Conservation (phyloP, 2,113 vertebrate species). For the Plotosus lineatus region DNA sequence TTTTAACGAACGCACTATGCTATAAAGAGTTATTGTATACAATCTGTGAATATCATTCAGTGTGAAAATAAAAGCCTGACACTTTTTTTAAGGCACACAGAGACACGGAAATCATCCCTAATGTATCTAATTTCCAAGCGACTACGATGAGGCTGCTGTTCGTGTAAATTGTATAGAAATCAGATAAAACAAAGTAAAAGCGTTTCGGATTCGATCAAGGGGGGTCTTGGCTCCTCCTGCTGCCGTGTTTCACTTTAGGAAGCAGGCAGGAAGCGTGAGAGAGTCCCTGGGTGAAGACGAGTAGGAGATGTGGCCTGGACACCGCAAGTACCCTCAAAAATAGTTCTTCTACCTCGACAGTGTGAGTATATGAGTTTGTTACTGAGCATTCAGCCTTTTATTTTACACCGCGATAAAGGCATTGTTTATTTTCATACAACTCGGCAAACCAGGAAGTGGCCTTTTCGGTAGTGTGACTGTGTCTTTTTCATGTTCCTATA, state of each 20-base stretch:
- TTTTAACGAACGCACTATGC: too few relatives aligned
- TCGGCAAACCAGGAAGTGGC: slow-evolving; percentile 39
- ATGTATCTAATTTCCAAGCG: not conserved
- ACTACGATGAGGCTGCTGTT: not conserved
- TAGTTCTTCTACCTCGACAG: not conserved
- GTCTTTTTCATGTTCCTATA: too few relatives aligned
- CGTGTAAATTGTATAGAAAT: not conserved
- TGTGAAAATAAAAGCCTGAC: too few relatives aligned
- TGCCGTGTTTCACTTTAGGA: not conserved
- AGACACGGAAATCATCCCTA: not conserved
- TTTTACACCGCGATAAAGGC: not conserved
- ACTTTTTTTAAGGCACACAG: not conserved
- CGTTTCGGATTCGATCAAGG: not conserved
- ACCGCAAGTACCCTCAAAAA: not conserved
- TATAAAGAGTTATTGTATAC: too few relatives aligned
- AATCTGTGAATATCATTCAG: too few relatives aligned
- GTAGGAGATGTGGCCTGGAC: not conserved
- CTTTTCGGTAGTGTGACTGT: too few relatives aligned
- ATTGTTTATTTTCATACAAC: not conserved
- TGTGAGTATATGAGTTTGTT: not conserved
- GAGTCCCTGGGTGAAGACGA: not conserved
- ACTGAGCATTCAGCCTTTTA: not conserved
- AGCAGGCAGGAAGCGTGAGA: slow-evolving; percentile 8
- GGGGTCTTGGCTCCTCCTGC: slow-evolving; percentile 4
- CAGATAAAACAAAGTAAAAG: not conserved